phyloP scores from a whole-genome alignment of 2,113 vertebrate genomes.

The Triplophysa rosa region DNA sequence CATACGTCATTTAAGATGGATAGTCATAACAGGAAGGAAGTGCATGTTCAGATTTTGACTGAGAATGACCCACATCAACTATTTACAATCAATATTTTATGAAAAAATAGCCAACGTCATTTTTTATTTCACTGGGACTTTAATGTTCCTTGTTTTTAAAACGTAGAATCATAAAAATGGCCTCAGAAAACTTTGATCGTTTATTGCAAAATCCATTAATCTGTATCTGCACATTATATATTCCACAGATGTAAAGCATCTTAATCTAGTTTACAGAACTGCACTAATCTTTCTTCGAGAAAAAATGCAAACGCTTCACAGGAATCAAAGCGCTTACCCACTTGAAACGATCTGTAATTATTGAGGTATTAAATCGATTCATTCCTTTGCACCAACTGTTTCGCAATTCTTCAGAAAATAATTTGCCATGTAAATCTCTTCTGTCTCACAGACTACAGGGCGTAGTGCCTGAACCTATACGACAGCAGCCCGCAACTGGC shows the following conservation, averaged over 20 bases:
- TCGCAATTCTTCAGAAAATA: slow-evolving; percentile 77
- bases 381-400: slow-evolving; percentile 73
- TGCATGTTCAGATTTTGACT: too few species aligned
- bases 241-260: slow-evolving; percentile 55
- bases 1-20: too few species aligned
- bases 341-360: slow-evolving; percentile 72
- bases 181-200: not conserved
- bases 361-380: slow-evolving; percentile 77
- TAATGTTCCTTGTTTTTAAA: too few species aligned
- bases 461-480: slow-evolving; percentile 62
- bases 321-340: slow-evolving; percentile 71
- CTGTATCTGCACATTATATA: not conserved
- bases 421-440: slow-evolving; percentile 80
- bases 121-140: too few species aligned
- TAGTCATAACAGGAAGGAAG: too few species aligned
- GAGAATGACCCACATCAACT: too few species aligned
- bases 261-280: slow-evolving; percentile 50
- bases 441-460: slow-evolving; percentile 67
- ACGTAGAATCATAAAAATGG: not conserved
- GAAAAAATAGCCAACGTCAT: too few species aligned
- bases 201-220: not conserved
- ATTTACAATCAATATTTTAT: too few species aligned
- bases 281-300: slow-evolving; percentile 59
- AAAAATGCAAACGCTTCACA: slow-evolving; percentile 71
- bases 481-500: slow-evolving; percentile 77